These are phyloP conservation scores for Grantiella picta DNA, from an alignment of 2,113 vertebrate genomes.

Conservation along the genomic window DNA sequence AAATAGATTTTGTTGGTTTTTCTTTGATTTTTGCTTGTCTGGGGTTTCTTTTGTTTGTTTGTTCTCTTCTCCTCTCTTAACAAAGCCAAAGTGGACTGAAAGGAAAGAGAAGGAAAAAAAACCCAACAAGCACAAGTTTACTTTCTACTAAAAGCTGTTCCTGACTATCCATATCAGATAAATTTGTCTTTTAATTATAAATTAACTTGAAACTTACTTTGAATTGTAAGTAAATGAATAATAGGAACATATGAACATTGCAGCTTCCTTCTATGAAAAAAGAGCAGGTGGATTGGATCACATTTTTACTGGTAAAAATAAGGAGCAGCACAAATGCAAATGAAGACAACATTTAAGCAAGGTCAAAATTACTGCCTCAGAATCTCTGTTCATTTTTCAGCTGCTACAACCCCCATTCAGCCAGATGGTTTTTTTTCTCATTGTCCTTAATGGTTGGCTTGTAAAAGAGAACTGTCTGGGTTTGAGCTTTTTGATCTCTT, in stretches of 20 bases:
- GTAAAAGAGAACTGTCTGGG: not conserved
- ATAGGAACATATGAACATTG: not conserved
- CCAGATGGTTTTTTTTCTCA: not conserved
- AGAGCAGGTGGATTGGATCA: not conserved
- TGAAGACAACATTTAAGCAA: not conserved
- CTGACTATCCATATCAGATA: not conserved
- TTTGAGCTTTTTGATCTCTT: not conserved
- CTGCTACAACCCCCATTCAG: not conserved
- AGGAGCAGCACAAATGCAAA: not conserved
- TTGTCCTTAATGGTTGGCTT: not conserved
- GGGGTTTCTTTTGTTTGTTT: fast-evolving
- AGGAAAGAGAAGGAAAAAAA: not conserved
- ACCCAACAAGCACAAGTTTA: fast-evolving
- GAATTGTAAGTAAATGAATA: not conserved
- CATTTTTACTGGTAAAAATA: not conserved
- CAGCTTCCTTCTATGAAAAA: not conserved
- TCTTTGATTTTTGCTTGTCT: not conserved
- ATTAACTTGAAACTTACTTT: not conserved
- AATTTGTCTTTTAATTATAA: not conserved
- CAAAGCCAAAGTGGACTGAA: not conserved
- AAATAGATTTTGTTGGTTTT: not conserved
- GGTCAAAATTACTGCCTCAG: not conserved
- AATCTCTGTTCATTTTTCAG: not conserved
- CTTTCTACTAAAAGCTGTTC: not conserved
- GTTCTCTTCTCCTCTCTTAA: not conserved